Percentiles rank a stretch among this genome's conserved stretches.
Conservation (phyloP, 1,140 invertebrate species). For the Bombus terrestris region DNA sequence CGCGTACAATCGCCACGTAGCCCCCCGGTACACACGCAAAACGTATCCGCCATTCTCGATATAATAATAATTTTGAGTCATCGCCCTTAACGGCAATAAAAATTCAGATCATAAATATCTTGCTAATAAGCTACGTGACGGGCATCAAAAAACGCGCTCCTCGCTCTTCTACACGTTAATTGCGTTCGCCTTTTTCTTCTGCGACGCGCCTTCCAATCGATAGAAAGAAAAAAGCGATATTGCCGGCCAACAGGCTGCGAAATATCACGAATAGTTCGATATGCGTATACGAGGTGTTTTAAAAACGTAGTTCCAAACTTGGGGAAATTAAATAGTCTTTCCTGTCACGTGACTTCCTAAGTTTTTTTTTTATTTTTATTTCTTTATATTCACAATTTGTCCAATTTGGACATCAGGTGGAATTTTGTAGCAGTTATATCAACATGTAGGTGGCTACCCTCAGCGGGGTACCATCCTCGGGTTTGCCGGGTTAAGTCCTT, state of each 20-base stretch:
- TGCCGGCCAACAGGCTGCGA: neutral
- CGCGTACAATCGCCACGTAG: constrained; percentile 50
- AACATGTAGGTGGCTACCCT: too few relatives aligned
- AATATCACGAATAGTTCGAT: neutral
- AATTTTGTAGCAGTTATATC: too few relatives aligned
- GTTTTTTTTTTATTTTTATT: too few relatives aligned
- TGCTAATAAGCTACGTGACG: constrained; percentile 72
- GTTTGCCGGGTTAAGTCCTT: too few relatives aligned
- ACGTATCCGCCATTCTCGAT: constrained; percentile 64
- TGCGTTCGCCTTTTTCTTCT: neutral
- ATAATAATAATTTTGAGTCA: constrained; percentile 73
- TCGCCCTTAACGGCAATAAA: constrained; percentile 68
- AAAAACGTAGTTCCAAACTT: neutral
- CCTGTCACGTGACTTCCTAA: too few relatives aligned
- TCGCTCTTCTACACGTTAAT: constrained; percentile 23
- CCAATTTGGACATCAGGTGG: too few relatives aligned
- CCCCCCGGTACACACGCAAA: constrained; percentile 4
- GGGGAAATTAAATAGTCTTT: too few relatives aligned
- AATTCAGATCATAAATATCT: constrained; percentile 73
- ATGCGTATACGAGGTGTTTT: neutral
- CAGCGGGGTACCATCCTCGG: too few relatives aligned
- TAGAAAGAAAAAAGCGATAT: neutral
- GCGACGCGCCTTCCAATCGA: neutral
- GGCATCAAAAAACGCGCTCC: constrained; percentile 43
- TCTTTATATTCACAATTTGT: too few relatives aligned